phyloP scores from a whole-genome alignment of 2,888 invertebrate species.

The Melinaea menophilus region DNA sequence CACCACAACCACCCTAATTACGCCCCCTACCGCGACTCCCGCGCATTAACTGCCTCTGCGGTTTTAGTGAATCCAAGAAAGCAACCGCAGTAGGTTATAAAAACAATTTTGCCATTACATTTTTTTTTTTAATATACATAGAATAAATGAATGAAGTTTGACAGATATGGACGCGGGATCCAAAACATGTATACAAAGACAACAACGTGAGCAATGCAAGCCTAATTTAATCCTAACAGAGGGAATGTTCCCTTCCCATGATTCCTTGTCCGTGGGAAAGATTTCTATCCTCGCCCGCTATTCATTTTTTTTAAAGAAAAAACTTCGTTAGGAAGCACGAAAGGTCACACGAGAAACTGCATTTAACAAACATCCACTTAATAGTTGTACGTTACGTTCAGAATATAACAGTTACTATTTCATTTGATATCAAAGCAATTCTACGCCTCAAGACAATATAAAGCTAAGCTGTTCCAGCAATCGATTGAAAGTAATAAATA shows the following conservation, averaged over 20 bases:
- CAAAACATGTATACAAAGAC: constrained; percentile 13
- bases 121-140: background rate
- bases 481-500: constrained; percentile 26
- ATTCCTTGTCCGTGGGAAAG: constrained; percentile 63
- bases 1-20: constrained; percentile 54
- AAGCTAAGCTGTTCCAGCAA: constrained; percentile 36
- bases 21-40: constrained; percentile 45
- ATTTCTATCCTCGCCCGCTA: constrained; percentile 63
- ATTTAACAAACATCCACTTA: constrained; percentile 5
- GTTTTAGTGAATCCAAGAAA: constrained; percentile 32
- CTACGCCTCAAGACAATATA: constrained; percentile 36
- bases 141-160: background rate
- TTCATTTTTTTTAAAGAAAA: constrained; percentile 64
- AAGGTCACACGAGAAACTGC: constrained; percentile 66
- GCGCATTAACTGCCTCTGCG: constrained; percentile 35
- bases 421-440: constrained; percentile 36
- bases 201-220: constrained; percentile 26
- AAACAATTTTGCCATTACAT: constrained; percentile 11
- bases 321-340: constrained; percentile 58
- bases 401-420: constrained; percentile 32
- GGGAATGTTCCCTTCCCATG: constrained; percentile 60
- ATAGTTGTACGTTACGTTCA: constrained; percentile 15
- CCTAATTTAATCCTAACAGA: constrained; percentile 31
- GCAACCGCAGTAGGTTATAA: constrained; percentile 19
- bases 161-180: background rate